phyloP scores from a whole-genome alignment of 2,113 vertebrate genomes.

The Garra rufa region DNA sequence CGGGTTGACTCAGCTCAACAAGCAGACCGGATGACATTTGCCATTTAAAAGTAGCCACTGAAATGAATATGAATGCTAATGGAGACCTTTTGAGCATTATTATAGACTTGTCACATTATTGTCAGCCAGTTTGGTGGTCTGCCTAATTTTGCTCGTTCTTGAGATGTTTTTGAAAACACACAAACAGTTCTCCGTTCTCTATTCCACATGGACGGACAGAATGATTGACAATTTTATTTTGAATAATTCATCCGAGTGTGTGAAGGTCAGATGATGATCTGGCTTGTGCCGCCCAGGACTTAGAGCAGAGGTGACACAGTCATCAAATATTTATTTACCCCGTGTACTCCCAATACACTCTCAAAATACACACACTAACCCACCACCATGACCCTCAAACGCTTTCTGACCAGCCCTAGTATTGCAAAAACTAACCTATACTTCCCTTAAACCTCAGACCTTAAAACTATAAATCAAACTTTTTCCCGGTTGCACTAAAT shows the following conservation, averaged over 20 bases:
- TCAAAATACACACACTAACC: slow-evolving; percentile 71
- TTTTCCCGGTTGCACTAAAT: background rate
- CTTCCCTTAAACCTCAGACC: background rate
- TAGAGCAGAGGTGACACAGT: slow-evolving; percentile 72
- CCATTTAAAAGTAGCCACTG: background rate
- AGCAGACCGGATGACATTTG: background rate
- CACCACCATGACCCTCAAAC: slow-evolving; percentile 27
- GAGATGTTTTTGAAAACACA: slow-evolving; percentile 54
- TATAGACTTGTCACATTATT: background rate
- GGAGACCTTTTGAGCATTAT: background rate
- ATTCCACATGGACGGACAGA: slow-evolving; percentile 69
- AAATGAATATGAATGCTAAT: background rate
- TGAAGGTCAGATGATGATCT: slow-evolving; percentile 83
- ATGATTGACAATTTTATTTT: slow-evolving; percentile 77
- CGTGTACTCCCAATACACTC: slow-evolving; percentile 75
- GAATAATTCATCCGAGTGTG: slow-evolving; percentile 81
- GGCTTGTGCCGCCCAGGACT: slow-evolving; percentile 59
- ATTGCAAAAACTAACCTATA: background rate
- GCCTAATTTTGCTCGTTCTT: background rate
- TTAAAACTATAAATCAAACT: background rate
- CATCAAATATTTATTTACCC: slow-evolving; percentile 83
- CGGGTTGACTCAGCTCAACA: background rate
- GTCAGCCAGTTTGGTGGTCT: too few species aligned
- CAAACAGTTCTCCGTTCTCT: slow-evolving; percentile 66
- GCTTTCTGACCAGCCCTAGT: background rate